A percentile compares a stretch with the other conserved stretches of the same genome.
Conservation (phyloP, 1,140 invertebrate genomes). For the Lordiphosa clarofinis region DNA sequence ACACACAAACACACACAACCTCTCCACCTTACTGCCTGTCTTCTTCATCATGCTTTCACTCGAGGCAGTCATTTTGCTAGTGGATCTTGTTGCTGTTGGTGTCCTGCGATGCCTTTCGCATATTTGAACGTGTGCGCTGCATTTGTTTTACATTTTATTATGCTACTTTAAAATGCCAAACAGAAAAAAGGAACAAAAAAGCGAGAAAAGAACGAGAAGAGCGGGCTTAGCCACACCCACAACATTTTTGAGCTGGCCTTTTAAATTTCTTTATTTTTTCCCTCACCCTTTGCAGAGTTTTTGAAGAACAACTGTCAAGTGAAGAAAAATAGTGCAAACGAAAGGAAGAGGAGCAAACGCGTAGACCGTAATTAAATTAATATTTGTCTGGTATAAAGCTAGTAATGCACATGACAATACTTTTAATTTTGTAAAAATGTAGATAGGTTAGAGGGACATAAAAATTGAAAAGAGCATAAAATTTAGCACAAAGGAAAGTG, state of each 20-base stretch:
- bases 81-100: constrained; percentile 23
- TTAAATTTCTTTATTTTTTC: constrained; percentile 26
- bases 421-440: constrained; percentile 8
- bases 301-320: constrained; percentile 54
- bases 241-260: constrained; percentile 26
- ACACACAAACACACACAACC: constrained; percentile 9
- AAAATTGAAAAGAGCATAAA: constrained; percentile 3
- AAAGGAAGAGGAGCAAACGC: constrained; percentile 8
- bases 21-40: constrained; percentile 1
- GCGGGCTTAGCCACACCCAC: constrained; percentile 27
- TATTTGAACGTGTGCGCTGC: constrained; percentile 69
- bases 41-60: constrained; percentile 3
- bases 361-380: constrained; percentile 37
- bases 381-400: constrained; percentile 19
- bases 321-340: constrained; percentile 29
- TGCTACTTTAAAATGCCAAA: constrained; percentile 63
- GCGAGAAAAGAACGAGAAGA: constrained; percentile 6
- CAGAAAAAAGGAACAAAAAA: constrained; percentile 21
- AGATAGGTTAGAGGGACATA: neutral
- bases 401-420: constrained; percentile 28
- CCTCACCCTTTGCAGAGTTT: constrained; percentile 32
- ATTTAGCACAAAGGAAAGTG: neutral
- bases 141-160: constrained; percentile 73
- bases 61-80: constrained; percentile 43
- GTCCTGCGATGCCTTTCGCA: constrained; percentile 54